Base-by-base conservation (phyloP, 2,888 invertebrate species). In the Phaonia tiefii region DNA sequence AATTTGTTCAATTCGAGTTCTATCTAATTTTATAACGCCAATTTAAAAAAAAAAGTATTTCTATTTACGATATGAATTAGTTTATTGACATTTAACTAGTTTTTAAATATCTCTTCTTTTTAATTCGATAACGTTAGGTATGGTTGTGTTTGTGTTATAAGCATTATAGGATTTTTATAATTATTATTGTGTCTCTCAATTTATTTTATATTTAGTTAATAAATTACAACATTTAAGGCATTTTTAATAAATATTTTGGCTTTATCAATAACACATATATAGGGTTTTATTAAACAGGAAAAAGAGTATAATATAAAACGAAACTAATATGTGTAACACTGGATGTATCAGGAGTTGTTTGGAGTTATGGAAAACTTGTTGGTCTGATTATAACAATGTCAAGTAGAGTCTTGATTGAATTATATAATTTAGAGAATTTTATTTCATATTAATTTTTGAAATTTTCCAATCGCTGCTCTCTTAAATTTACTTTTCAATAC, bases 161-260 rank as follows among this genome's bases (percentile, higher is more conserved):
- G n/a, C n/a, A n/a, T n/a, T 67, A 8, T 69, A 49, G 39, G 22
- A 54, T 73, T 25, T 44, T 25, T 46, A 54, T 66, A 15, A 44
- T 65, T 65, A 60, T 75, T 78, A 72, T 81, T 67, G 72, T 72
- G 44, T 67, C 42, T 22, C 49, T 20, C 42, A 42, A 37, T 65
- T 58, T 58, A 13, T 11, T 26, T 31, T 67, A 20, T 46, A 72
- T 75, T 71, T 39, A 39, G 54, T 73, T 71, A 46, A 65, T 67
- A 37, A 70, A 81, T 75, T 75, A 82, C 79, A 84, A 88, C 58
- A 84, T 85, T 42, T 88, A 69, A 87, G 70, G 79, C 74, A 70
- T 74, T 73, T 37, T 66, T 67, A 79, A 70, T 58, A 75, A 75
- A 65, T 69, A 66, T 82, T 39, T 80, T 73, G 80, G 76, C 72